Conservation (phyloP, 92 coral and sea anemone species). For the Umimayanthus chanpuru region DNA sequence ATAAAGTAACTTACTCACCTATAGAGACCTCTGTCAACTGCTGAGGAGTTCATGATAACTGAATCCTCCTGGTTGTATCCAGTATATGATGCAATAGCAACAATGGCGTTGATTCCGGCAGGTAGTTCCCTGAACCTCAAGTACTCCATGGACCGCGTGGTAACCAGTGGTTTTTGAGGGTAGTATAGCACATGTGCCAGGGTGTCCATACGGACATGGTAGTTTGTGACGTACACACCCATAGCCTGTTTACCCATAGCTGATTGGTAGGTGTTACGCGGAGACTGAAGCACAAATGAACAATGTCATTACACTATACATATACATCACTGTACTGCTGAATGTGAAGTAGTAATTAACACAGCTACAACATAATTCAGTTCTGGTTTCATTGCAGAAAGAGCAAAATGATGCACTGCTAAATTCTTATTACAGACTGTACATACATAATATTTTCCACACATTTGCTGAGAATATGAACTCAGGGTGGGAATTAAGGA, state of each 20-base stretch:
- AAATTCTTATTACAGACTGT: too few relatives aligned
- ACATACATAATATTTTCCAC: too few relatives aligned
- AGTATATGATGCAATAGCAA: slow-evolving; percentile 97
- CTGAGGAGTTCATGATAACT: slow-evolving; percentile 99
- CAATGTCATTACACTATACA: not conserved
- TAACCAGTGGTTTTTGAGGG: slow-evolving; percentile 98
- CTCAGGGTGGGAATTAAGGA: too few relatives aligned
- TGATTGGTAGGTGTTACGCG: slow-evolving; percentile 98
- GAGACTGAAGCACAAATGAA: slow-evolving; percentile 67
- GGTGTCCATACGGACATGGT: slow-evolving; percentile 98
- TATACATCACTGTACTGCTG: not conserved
- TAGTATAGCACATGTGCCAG: slow-evolving; percentile 95
- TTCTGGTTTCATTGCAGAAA: too few relatives aligned
- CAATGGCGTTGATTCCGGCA: slow-evolving; percentile 98
- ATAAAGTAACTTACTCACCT: slow-evolving; percentile 53
- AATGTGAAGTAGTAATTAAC: not conserved
- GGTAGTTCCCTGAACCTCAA: slow-evolving; percentile 95
- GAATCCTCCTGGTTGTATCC: slow-evolving; percentile 99
- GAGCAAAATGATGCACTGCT: too few relatives aligned
- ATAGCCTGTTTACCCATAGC: slow-evolving; percentile 99
- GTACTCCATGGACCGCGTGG: slow-evolving; percentile 98
- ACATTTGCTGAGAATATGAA: too few relatives aligned
- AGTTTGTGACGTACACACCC: slow-evolving; percentile 99
- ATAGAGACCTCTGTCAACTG: slow-evolving; percentile 94
- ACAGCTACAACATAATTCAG: not conserved